phyloP scores from a whole-genome alignment of 2,113 vertebrate genomes.

The Lethenteron camtschaticum region DNA sequence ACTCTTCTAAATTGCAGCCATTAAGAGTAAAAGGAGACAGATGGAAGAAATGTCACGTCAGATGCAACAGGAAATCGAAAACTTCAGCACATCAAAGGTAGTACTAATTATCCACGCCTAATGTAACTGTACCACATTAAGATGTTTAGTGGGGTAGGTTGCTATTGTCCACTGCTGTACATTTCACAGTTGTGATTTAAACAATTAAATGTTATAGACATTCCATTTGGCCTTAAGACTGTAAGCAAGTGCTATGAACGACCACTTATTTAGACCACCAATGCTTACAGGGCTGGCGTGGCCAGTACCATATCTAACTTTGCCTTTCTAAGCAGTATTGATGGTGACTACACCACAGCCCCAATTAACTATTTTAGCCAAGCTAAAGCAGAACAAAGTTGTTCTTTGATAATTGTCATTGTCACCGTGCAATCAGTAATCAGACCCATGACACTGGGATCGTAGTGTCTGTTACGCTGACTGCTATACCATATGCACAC shows the following conservation, averaged over 20 bases:
- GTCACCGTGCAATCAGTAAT: not conserved
- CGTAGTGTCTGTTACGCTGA: not conserved
- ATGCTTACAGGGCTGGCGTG: too few relatives aligned
- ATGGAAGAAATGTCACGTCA: slow-evolving; percentile 10
- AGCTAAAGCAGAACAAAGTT: too few relatives aligned
- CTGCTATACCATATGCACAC: not conserved
- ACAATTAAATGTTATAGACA: too few relatives aligned
- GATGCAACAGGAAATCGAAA: slow-evolving; percentile 11
- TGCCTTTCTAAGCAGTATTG: too few relatives aligned
- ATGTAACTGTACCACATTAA: too few relatives aligned
- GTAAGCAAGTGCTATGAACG: not conserved
- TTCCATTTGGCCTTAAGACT: not conserved
- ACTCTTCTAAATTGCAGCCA: slow-evolving; percentile 11
- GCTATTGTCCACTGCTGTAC: too few relatives aligned
- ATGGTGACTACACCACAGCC: too few relatives aligned
- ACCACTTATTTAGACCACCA: not conserved
- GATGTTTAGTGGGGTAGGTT: too few relatives aligned
- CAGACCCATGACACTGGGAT: slow-evolving; percentile 5
- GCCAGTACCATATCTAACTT: too few relatives aligned
- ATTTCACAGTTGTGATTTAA: too few relatives aligned
- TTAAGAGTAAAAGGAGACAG: slow-evolving; percentile 10
- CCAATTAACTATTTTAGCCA: too few relatives aligned
- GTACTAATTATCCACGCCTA: not conserved
- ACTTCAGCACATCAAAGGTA: slow-evolving; percentile 12
- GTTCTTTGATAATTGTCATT: too few relatives aligned